Percentiles rank a stretch among this genome's conserved stretches.
Conservation (phyloP, 2,113 vertebrate genomes). For the Hymenochirus boettgeri region DNA sequence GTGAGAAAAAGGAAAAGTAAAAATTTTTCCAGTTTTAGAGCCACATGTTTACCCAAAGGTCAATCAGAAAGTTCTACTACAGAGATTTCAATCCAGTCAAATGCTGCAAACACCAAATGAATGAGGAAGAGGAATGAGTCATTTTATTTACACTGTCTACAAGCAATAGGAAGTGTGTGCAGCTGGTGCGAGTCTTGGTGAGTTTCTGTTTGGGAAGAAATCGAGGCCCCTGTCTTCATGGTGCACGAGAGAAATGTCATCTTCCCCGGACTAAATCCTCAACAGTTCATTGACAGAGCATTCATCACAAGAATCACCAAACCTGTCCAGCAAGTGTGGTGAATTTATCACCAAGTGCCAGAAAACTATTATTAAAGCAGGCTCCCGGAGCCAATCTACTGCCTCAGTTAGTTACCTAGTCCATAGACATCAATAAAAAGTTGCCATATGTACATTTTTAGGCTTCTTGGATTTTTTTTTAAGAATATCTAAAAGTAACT, state of each 20-base stretch:
- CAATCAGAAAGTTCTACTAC: too few relatives aligned
- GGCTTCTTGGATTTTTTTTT: too few relatives aligned
- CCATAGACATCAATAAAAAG: too few relatives aligned
- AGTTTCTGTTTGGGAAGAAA: constrained; percentile 34
- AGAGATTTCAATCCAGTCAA: constrained; percentile 36
- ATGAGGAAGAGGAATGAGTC: constrained; percentile 39
- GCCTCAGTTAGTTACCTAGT: too few relatives aligned
- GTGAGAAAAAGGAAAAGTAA: constrained; percentile 4
- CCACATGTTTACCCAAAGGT: too few relatives aligned
- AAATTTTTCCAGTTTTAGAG: constrained; percentile 12
- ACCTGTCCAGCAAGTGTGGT: background rate
- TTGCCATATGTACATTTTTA: too few relatives aligned
- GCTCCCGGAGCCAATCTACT: too few relatives aligned
- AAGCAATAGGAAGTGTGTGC: constrained; percentile 5
- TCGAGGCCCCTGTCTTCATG: background rate
- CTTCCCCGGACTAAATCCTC: background rate
- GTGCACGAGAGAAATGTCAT: background rate
- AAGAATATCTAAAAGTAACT: too few relatives aligned
- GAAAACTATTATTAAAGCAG: too few relatives aligned
- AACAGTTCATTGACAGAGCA: too few relatives aligned
- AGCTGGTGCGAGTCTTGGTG: constrained; percentile 36
- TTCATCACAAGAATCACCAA: background rate
- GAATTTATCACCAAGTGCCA: too few relatives aligned
- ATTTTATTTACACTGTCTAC: constrained; percentile 46
- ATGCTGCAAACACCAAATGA: constrained; percentile 4